Evolutionary conservation across 1,140 invertebrate genomes (phyloP), one percentile per base, ranked within the genome.

Genomic region (Cataglyphis hispanica): DNA sequence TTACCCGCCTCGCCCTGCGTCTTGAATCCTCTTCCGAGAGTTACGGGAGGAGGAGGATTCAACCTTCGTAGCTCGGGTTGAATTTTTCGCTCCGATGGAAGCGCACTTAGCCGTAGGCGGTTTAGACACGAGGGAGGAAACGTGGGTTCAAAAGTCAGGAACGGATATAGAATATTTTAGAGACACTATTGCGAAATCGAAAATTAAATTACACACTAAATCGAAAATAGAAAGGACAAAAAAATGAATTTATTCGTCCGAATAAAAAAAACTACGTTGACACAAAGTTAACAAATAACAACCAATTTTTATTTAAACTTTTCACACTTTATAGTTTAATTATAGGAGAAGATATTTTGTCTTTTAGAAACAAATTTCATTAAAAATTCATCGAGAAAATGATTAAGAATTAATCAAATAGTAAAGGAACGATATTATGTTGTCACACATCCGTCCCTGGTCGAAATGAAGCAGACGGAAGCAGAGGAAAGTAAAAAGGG

Each of bases 61-160:
- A 25, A 56, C 75, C 43, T n/a, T 43, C 34, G 40, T 70, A 43
- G 58, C 66, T 77, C 40, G 43, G n/a, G 86, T 75, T 85, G 63
- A 87, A 87, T 87, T 87, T 87, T 87, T 87, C 81, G 81, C 83
- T 87, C 56, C 25, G 64, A 80, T 80, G 63, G 75, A 85, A 76
- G 74, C 74, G 86, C 74, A 85, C 83, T 87, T 87, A 85, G 56
- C 86, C 74, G 83, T 75, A 74, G 80, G 67, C 67, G 77, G 31
- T 83, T 83, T 83, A 86, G 43, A 50, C 40, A 46, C 37, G 53
- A 76, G 81, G 40, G 58, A 53, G n/a, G n/a, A 60, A 61, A 40
- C 31, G 70, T 53, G 60, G 25, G 43, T 50, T 22, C 40, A 69
- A 25, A 25, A 87, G 25, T 37, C 63, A 58, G 76, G 22, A 50